A percentile compares a stretch with the other conserved stretches of the same genome.
phyloP scores from a whole-genome alignment of 2,113 vertebrate genomes.

The Dromiciops gliroides region DNA sequence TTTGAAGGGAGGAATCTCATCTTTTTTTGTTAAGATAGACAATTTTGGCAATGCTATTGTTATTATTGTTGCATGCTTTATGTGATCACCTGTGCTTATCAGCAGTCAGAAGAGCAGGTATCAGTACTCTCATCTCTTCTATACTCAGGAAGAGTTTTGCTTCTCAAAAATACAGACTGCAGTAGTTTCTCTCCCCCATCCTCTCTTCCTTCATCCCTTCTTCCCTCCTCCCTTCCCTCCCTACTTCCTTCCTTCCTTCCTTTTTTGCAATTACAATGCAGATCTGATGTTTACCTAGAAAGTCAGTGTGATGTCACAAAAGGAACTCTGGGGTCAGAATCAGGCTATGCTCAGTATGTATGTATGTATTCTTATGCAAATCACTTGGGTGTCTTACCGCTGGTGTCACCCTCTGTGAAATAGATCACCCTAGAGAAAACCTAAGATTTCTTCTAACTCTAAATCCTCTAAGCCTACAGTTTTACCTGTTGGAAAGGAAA shows the following conservation, averaged over 20 bases:
- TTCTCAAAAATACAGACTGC: constrained; percentile 51
- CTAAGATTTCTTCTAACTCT: not conserved
- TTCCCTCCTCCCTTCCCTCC: too few species aligned
- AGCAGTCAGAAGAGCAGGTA: constrained; percentile 44
- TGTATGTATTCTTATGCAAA: not conserved
- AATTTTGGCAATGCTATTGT: constrained; percentile 5
- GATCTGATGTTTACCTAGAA: not conserved
- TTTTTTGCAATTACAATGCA: too few species aligned
- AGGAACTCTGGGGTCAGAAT: not conserved
- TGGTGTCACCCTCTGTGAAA: not conserved
- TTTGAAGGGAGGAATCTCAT: constrained; percentile 24
- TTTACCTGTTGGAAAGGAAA: not conserved
- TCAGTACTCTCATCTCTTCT: constrained; percentile 40
- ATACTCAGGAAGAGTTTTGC: constrained; percentile 44
- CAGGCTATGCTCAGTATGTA: too few species aligned
- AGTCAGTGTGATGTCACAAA: not conserved
- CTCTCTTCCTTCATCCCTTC: not conserved
- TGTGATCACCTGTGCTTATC: not conserved
- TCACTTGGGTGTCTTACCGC: not conserved
- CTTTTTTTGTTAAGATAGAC: not conserved
- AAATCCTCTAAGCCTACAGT: not conserved
- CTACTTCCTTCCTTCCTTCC: too few species aligned
- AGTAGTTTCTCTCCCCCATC: constrained; percentile 1
- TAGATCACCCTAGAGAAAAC: not conserved
- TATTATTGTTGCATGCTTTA: constrained; percentile 45